Evolutionary conservation across 2,113 vertebrate species (phyloP).

Genomic region (Alouatta palliata): DNA sequence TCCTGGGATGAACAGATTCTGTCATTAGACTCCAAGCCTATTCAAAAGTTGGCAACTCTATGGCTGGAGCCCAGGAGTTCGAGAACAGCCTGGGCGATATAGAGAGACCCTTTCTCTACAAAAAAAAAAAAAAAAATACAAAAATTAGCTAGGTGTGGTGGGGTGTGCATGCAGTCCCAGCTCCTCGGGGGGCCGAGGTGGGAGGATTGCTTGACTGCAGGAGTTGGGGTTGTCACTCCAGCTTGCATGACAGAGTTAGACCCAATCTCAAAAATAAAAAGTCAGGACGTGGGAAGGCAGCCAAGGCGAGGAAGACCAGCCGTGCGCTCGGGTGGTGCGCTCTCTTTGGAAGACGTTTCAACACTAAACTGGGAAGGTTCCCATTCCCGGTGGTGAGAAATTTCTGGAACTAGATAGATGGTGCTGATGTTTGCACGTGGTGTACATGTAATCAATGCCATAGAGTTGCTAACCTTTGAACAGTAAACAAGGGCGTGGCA

Average conservation of each 20-base stretch:
- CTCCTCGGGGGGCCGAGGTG: no score
- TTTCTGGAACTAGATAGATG: background rate
- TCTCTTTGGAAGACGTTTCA: background rate
- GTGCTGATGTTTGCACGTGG: background rate
- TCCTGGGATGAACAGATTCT: background rate
- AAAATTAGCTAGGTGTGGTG: no score
- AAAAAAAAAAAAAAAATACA: no score
- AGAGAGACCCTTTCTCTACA: no score
- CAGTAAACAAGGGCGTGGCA: no score
- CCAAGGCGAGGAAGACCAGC: no score
- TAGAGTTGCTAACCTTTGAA: background rate
- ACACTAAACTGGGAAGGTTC: background rate
- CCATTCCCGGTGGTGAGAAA: background rate
- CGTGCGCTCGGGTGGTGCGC: accelerated
- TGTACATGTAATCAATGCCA: background rate
- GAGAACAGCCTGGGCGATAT: no score
- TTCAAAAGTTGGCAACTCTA: background rate
- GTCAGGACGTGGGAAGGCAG: background rate
- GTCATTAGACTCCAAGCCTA: background rate
- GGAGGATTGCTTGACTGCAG: no score
- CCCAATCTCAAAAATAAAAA: background rate
- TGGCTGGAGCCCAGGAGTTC: no score
- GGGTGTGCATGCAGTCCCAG: no score
- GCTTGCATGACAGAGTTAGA: no score
- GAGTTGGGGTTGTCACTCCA: no score